A percentile compares a stretch with the other conserved stretches of the same genome.
Evolutionary conservation across 2,113 vertebrate species (phyloP).

Genomic region (Xyliphius kryptos): DNA sequence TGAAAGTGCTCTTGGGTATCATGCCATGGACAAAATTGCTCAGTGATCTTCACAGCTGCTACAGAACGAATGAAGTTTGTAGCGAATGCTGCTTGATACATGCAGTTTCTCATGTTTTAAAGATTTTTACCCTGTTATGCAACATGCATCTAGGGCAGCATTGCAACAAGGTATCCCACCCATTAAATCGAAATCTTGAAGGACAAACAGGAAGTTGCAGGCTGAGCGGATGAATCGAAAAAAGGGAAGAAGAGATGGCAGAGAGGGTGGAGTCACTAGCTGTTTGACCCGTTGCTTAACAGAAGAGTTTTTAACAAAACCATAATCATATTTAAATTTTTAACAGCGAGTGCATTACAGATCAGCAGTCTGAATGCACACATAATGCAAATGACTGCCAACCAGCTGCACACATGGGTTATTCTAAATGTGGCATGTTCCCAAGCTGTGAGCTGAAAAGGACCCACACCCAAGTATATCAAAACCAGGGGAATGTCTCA

Average conservation of each 20-base stretch:
- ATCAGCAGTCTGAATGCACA: neutral
- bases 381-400: constrained; percentile 19
- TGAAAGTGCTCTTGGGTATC: no score
- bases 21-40: no score
- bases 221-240: neutral
- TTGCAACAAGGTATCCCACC: constrained; percentile 1
- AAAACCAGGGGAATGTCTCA: constrained; percentile 20
- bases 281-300: no score
- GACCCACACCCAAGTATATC: constrained; percentile 24
- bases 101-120: no score
- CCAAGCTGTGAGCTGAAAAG: constrained; percentile 16
- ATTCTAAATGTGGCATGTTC: constrained; percentile 4
- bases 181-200: constrained; percentile 17
- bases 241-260: constrained; percentile 7
- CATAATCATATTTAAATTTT: no score
- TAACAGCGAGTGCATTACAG: neutral
- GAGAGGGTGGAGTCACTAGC: neutral
- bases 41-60: no score
- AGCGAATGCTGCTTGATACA: no score
- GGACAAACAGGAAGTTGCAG: constrained; percentile 12
- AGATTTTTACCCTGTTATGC: no score
- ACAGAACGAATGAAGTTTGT: no score
- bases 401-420: constrained; percentile 34
- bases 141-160: neutral
- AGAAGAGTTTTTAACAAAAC: no score